Evolutionary conservation across 2,113 vertebrate species (phyloP).

Genomic region (Periophthalmus modestus): DNA sequence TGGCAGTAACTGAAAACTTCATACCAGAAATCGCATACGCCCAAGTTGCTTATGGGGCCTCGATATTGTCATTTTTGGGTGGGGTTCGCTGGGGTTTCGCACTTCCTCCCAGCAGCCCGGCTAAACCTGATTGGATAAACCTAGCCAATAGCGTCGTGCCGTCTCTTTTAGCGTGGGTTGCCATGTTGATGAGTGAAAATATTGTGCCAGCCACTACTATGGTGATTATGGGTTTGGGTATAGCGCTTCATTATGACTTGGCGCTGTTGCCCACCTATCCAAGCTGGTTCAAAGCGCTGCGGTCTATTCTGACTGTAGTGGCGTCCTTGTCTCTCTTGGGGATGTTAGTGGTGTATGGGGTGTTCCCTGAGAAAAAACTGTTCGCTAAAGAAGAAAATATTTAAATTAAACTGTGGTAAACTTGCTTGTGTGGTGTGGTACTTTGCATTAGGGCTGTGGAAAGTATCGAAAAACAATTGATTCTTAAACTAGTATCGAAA

Average conservation of each 20-base stretch:
- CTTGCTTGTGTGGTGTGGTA: not conserved
- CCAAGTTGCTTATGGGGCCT: conserved; percentile 83
- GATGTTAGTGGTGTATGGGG: conserved; percentile 63
- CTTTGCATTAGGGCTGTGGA: not conserved
- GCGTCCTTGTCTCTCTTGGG: conserved; percentile 78
- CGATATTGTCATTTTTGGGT: conserved; percentile 85
- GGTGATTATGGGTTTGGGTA: conserved; percentile 81
- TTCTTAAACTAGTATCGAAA: too few species aligned
- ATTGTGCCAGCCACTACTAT: conserved; percentile 59
- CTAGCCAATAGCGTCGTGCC: conserved; percentile 81
- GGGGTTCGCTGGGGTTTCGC: conserved; percentile 92
- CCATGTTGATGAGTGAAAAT: conserved; percentile 78
- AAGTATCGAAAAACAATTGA: too few species aligned
- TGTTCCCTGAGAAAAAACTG: conserved; percentile 74
- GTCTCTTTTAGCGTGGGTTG: conserved; percentile 82
- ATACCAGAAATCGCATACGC: conserved; percentile 79
- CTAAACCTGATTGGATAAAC: conserved; percentile 89
- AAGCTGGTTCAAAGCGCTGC: conserved; percentile 87
- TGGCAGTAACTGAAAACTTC: conserved; percentile 79
- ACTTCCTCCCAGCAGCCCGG: conserved; percentile 86
- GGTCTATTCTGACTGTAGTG: conserved; percentile 77
- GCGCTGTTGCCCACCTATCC: conserved; percentile 87
- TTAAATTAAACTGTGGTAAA: not conserved
- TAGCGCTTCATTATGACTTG: conserved; percentile 85
- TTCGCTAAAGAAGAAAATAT: conserved; percentile 21